Evolutionary conservation across 2,888 invertebrate genomes (phyloP).

Genomic region (Didymodactylos carnosus): DNA sequence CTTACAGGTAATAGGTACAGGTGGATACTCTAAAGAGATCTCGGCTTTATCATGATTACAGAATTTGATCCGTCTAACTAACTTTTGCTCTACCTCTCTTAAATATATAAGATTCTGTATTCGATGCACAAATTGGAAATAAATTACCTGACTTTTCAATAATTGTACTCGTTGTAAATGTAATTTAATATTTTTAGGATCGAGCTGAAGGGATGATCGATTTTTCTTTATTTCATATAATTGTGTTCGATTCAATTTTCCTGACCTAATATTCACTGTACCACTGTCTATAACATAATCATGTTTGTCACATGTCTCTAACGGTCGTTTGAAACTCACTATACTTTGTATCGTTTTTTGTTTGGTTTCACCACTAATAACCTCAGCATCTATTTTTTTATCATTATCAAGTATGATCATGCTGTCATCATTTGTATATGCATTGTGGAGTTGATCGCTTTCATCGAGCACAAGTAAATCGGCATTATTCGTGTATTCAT

Average conservation of each 20-base stretch:
- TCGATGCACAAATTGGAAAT: neutral
- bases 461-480: neutral
- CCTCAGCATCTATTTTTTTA: neutral
- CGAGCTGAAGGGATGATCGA: neutral
- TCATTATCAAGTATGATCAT: neutral
- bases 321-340: neutral
- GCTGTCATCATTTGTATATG: neutral
- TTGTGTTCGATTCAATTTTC: neutral
- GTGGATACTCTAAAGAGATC: too few species aligned
- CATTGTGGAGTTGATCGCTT: neutral
- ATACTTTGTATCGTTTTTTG: neutral
- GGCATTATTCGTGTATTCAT: neutral
- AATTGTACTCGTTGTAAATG: neutral
- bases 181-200: neutral
- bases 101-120: neutral
- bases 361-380: neutral
- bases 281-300: constrained; percentile 3
- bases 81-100: too few species aligned
- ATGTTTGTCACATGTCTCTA: constrained; percentile 6
- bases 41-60: too few species aligned
- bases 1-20: too few species aligned
- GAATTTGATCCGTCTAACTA: too few species aligned
- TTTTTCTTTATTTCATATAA: neutral
- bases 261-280: neutral
- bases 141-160: neutral